These are phyloP conservation scores for Globodera rostochiensis DNA, from an alignment of 1,140 invertebrate genomes.

Conservation along the genomic window DNA sequence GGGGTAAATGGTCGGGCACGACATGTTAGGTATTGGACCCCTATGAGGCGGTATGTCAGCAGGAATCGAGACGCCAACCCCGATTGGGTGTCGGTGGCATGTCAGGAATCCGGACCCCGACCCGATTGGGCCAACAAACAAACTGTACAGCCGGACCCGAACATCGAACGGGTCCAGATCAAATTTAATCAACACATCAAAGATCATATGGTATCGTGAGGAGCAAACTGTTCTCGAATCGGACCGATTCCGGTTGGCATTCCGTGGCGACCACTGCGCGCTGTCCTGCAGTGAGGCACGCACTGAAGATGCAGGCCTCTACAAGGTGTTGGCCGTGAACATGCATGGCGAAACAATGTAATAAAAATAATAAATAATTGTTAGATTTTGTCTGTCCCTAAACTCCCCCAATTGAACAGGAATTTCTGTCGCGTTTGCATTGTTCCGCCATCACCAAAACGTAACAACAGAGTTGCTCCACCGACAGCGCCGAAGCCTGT, in stretches of 20 bases:
- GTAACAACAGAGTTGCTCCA: slow-evolving; percentile 40
- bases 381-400: no score
- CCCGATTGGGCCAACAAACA: no score
- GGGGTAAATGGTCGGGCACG: no score
- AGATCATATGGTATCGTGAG: slow-evolving; percentile 60
- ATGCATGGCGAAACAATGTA: slow-evolving; percentile 65
- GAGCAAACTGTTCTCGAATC: slow-evolving; percentile 55
- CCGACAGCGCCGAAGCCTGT: slow-evolving; percentile 54
- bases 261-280: slow-evolving; percentile 57
- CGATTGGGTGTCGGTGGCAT: no score
- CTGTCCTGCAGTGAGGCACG: slow-evolving; percentile 44
- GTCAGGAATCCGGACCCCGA: no score
- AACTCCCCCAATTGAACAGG: no score
- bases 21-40: no score
- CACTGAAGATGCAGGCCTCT: slow-evolving; percentile 52
- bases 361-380: no score
- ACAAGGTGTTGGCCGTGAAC: slow-evolving; percentile 65
- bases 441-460: slow-evolving; percentile 20
- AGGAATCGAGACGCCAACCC: no score
- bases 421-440: slow-evolving; percentile 65
- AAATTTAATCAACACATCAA: background rate
- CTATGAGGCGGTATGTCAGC: no score
- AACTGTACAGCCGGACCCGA: no score
- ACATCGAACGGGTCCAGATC: no score
- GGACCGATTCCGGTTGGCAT: slow-evolving; percentile 53